phyloP scores from a whole-genome alignment of 2,888 invertebrate genomes.

The Vandiemenella viatica region DNA sequence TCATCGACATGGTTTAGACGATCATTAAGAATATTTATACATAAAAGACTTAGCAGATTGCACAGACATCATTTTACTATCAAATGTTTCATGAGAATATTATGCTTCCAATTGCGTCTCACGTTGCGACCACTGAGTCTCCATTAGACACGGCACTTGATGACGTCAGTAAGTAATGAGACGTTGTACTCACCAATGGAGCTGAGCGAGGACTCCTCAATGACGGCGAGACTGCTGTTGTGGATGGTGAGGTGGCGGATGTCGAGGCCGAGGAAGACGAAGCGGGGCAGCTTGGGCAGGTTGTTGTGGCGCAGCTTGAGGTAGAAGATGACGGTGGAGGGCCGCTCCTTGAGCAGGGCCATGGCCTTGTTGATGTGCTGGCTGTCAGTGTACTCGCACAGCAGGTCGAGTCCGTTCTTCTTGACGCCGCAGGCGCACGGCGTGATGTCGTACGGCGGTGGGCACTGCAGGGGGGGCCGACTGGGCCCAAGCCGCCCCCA shows the following conservation, averaged over 20 bases:
- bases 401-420: constrained; percentile 74
- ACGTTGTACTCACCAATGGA: constrained; percentile 52
- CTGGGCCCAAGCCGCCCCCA: constrained; percentile 25
- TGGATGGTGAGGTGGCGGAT: constrained; percentile 79
- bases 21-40: too few relatives aligned
- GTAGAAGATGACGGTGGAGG: constrained; percentile 67
- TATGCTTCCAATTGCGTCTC: too few relatives aligned
- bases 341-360: constrained; percentile 61
- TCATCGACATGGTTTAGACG: too few relatives aligned
- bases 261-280: constrained; percentile 72
- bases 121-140: too few relatives aligned
- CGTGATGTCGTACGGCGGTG: constrained; percentile 52
- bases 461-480: constrained; percentile 46
- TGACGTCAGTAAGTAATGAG: too few relatives aligned
- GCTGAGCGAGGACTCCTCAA: constrained; percentile 74
- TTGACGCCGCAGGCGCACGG: constrained; percentile 76
- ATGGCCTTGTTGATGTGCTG: constrained; percentile 64
- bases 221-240: constrained; percentile 73
- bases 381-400: constrained; percentile 75
- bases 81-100: too few relatives aligned
- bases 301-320: constrained; percentile 75
- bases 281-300: constrained; percentile 68
- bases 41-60: too few relatives aligned
- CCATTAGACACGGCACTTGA: too few relatives aligned
- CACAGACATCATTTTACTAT: too few relatives aligned